Base-by-base conservation (phyloP, 2,888 invertebrate species). In the Balanococcus diminutus region DNA sequence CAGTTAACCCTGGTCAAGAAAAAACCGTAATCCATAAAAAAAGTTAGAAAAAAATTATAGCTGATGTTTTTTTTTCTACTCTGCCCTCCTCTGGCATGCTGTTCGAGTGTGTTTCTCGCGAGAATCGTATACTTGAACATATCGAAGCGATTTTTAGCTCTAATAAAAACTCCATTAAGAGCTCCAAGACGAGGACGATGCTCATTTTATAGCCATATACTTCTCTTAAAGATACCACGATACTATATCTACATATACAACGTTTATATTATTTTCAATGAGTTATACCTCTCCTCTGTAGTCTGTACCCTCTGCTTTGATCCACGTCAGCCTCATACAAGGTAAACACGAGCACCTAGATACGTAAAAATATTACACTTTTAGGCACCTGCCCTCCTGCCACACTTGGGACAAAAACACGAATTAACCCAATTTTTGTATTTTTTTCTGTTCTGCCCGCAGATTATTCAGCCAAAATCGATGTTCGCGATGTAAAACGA, bases 391-490 rank as follows among this genome's bases (percentile, higher is more conserved):
- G 16, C 11, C 5, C 11, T 42, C 42, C n/a, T n/a, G n/a, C n/a
- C n/a, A n/a, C n/a, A n/a, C n/a, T n/a, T 51, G n/a, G n/a, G 19
- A n/a, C 19, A 36, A 36, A 6, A 36, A 36, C 36, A 36, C 19
- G 0, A 51, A 19, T 16, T 42, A 42, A 42, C 16, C 42, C 16
- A 42, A 16, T 19, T 19, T 51, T 51, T 36, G 36, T 36, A 36
- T 36, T 28, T 67, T 67, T 67, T 25, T 67, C 11, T 67, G 22
- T 67, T 67, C 11, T 67, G 22, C 28, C 14, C 87, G 5, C 93
- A 98, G 98, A 91, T 92, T 97, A 91, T 98, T 97, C 90, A 96
- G 95, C 75, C 94, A 95, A 90, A 95, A 95, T 91, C 92, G 96
- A 86, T 98, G 98, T 91, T 94, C 96, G 86, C 93, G 97, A 87